Base-by-base conservation (phyloP, 2,888 invertebrate genomes). In the Apeira syringaria region DNA sequence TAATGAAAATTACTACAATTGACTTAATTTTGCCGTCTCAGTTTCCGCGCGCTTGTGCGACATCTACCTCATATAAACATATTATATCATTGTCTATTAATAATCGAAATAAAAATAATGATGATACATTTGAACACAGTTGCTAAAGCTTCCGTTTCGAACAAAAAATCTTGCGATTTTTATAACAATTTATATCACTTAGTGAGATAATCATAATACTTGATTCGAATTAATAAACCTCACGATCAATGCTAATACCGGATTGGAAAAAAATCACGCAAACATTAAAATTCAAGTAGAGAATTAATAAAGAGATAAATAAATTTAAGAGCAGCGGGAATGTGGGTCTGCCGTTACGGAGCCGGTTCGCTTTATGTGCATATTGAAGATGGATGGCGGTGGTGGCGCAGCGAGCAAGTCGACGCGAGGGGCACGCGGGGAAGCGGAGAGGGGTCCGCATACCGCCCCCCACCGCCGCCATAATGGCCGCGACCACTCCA, bases 271-370 rank as follows among this genome's bases (percentile, higher is more conserved):
- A 73, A 73, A 75, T 74, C 61, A 71, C 66, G 59, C 71, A 65
- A 76, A 74, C 77, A 80, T 80, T 80, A 82, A 85, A 80, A 81
- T 81, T 80, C 81, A 77, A 82, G 78, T 78, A 58, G 74, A 78
- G 86, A 82, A 88, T 86, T 88, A 88, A 88, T 88, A 85, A 87
- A 88, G 88, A 87, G 81, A 88, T 88, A 87, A 87, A 88, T 88
- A 87, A 84, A 87, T 87, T 85, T 80, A 81, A 84, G 82, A 87
- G 82, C 76, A 82, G 74, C 74, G 84, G 78, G 85, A 87, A 86
- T 87, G 86, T 87, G 81, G 83, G 83, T 79, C 81, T 83, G 85
- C 83, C 80, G 84, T 85, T 83, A 81, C 82, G 74, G 77, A 80
- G 83, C 83, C 85, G 85, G 85, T 83, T 81, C 78, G 79, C 80